These are phyloP conservation scores for Elmis aenea DNA, from an alignment of 2,888 invertebrate genomes.

Conservation along the genomic window DNA sequence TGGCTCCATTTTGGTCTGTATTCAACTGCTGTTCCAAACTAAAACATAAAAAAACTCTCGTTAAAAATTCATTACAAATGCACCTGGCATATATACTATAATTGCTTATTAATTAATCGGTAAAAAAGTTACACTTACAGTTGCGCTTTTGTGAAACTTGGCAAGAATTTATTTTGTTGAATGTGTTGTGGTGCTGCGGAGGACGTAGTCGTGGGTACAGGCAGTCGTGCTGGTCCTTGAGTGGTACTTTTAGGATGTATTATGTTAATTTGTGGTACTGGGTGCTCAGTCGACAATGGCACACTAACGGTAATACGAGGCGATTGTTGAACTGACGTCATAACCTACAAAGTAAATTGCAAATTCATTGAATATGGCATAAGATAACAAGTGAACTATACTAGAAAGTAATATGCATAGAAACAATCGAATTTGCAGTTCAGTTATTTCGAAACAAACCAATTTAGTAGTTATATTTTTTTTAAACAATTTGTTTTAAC, in stretches of 20 bases:
- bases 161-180: conserved; percentile 31
- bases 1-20: conserved; percentile 69
- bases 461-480: too few relatives aligned
- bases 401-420: too few relatives aligned
- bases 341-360: conserved; percentile 7
- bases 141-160: conserved; percentile 41
- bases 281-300: conserved; percentile 7
- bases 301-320: conserved; percentile 12
- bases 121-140: conserved; percentile 42
- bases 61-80: conserved; percentile 8
- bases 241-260: conserved; percentile 6
- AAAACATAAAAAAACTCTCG: conserved; percentile 31
- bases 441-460: too few relatives aligned
- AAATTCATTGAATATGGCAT: too few relatives aligned
- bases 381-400: too few relatives aligned
- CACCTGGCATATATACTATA: too few relatives aligned
- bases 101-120: too few relatives aligned
- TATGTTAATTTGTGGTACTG: conserved; percentile 3
- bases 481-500: too few relatives aligned
- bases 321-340: conserved; percentile 11
- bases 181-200: conserved; percentile 18
- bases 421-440: too few relatives aligned
- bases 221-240: not conserved
- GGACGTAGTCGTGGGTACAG: not conserved
- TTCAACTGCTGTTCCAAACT: conserved; percentile 72